Evolutionary conservation across 2,113 vertebrate species (phyloP), one percentile per base, ranked within the genome.

Genomic region (Chrysochloris asiatica): DNA sequence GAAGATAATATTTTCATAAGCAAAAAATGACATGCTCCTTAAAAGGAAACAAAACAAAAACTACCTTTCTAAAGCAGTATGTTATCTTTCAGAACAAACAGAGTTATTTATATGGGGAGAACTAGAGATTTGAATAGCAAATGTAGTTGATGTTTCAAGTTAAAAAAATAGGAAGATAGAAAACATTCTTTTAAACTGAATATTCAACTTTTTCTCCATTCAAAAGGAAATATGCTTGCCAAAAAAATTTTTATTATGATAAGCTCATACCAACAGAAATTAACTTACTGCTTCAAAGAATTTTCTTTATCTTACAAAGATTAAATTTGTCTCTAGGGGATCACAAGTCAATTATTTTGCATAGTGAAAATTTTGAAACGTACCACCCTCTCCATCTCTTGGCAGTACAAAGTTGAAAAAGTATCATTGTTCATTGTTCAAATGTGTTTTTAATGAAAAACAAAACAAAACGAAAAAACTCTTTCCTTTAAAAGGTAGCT

Each of bases 21-120:
- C 24, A 43, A 93, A 92, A 76, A 17, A 63, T 38, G 10, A 8
- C 47, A 36, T 43, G 1, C 11, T 3, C 33, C 84, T 86, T 54
- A 19, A 21, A 59, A 79, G 6, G 13, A 54, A 92, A 45, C 10
- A 54, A 72, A 63, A 63, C 3, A 30, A 76, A 63, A 48, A 17
- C 36, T 36, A 28, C 9, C 13, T 86, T 54, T 65, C 52, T 61
- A 69, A 85, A 90, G 45, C 4, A 52, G 9, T 28, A 43, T 4
- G 4, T 85, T 93, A 22, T 79, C 79, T 92, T 84, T 79, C 43
- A 89, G 43, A 92, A 82, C 45, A 65, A 36, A 43, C n/a, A 73
- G 16, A 89, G 47, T 41, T 56, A 33, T 36, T 87, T 81, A 67
- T 67, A 91, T 79, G 24, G 47, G 17, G 11, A 79, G 73, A 45